Conservation (phyloP, 1,140 invertebrate species). For the Penaeus vannamei region DNA sequence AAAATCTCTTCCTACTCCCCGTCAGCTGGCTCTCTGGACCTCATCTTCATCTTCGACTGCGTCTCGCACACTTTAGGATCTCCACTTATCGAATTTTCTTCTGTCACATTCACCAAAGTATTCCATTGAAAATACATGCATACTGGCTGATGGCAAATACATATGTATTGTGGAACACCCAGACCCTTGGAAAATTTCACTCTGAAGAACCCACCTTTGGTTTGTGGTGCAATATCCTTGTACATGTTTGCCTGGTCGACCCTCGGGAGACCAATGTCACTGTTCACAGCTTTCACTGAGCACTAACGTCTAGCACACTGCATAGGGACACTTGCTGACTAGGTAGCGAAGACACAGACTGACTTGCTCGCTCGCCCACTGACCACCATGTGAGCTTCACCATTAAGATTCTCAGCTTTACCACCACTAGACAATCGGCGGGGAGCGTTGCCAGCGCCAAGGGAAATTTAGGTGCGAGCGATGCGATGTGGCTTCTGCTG, state of each 20-base stretch:
- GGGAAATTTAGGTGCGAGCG: neutral
- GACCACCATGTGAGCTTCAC: constrained; percentile 59
- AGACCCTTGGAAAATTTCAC: no score
- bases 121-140: no score
- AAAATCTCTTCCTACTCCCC: no score
- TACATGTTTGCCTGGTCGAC: constrained; percentile 40
- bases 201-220: no score
- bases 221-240: constrained; percentile 42
- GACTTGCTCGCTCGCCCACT: constrained; percentile 45
- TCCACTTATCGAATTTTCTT: no score
- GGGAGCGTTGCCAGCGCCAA: neutral
- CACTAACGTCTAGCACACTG: constrained; percentile 41
- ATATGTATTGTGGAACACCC: no score
- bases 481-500: neutral
- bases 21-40: no score
- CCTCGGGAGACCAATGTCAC: neutral
- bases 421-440: neutral
- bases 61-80: no score
- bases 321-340: constrained; percentile 55
- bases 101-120: no score
- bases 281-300: constrained; percentile 43
- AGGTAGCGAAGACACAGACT: constrained; percentile 31
- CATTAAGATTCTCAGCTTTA: constrained; percentile 23
- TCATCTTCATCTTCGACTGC: no score
- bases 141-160: no score